Base-by-base conservation (phyloP, 2,888 invertebrate species). In the Baronia brevicornis region DNA sequence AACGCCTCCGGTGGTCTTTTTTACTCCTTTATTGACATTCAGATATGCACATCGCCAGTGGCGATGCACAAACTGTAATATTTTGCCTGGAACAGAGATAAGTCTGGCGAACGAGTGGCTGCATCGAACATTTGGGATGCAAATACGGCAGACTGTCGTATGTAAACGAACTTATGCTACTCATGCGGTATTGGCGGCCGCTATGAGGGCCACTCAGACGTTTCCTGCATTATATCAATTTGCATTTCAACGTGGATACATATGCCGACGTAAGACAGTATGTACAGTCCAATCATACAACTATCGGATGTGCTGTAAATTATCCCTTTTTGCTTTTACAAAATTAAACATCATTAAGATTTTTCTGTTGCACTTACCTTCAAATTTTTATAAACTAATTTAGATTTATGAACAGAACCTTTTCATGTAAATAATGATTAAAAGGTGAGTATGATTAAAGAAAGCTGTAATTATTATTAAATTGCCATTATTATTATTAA, bases 171-270 rank as follows among this genome's bases (percentile, higher is more conserved):
- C 75, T 79, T 80, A 78, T 74, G 75, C 72, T 69, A 73, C 73
- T 77, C 71, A 72, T 75, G 79, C 64, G 69, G 80, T 70, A 69
- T 69, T 71, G 78, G 64, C 71, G 61, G 64, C 69, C 70, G 78
- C 73, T 79, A 79, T 77, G 78, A 82, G 80, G 70, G 65, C 79
- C 79, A 78, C 80, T 80, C 82, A 82, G 80, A 82, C 82, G 82
- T 75, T 82, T 82, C 82, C 82, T 80, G 80, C 80, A 77, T 80
- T 82, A 82, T 79, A 79, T 72, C 70, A 75, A 82, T 82, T 82
- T 82, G 82, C 78, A 82, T 82, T 82, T 78, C 78, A 78, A 70
- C 61, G 68, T 67, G 57, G 54, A 54, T 52, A 56, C 37, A 41
- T 46, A 43, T 39, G 30, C 34, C 37, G 6, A 12, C 21, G 17